Conservation (phyloP, 92 coral and sea anemone species). For the Phenganax subtilis region DNA sequence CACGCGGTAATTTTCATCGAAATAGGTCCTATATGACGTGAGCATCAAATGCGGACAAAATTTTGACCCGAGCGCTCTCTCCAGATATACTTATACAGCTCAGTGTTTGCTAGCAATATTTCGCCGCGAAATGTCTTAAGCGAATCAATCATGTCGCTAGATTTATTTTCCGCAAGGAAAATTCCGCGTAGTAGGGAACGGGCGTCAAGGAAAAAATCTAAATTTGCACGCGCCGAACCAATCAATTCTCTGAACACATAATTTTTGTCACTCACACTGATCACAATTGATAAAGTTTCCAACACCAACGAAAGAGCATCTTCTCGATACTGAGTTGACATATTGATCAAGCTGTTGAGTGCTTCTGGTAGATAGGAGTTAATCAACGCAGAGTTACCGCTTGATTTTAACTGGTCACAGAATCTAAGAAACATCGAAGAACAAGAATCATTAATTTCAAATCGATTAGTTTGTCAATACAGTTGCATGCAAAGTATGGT, state of each 20-base stretch:
- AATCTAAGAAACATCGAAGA: conserved; percentile 49
- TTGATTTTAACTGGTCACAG: conserved; percentile 76
- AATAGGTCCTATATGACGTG: too few relatives aligned
- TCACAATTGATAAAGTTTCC: conserved; percentile 83
- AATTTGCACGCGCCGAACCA: too few relatives aligned
- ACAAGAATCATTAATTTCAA: not conserved
- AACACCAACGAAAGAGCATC: conserved; percentile 91
- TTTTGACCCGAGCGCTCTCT: too few relatives aligned
- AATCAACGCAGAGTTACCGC: conserved; percentile 62
- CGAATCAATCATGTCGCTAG: too few relatives aligned
- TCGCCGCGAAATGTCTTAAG: too few relatives aligned
- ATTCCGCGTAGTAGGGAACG: not conserved
- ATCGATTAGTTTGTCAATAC: not conserved
- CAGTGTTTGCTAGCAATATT: too few relatives aligned
- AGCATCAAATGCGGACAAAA: too few relatives aligned
- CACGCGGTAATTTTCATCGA: too few relatives aligned
- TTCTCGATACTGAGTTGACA: conserved; percentile 89
- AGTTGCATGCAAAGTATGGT: too few relatives aligned
- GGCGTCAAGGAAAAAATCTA: not conserved
- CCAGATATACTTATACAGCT: too few relatives aligned
- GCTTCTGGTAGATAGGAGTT: conserved; percentile 69
- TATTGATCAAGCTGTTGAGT: conserved; percentile 74
- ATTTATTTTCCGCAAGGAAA: not conserved
- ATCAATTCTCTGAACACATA: not conserved
- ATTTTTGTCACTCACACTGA: conserved; percentile 65